Conservation (phyloP, 1,140 invertebrate genomes). For the Schmidtea mediterranea region DNA sequence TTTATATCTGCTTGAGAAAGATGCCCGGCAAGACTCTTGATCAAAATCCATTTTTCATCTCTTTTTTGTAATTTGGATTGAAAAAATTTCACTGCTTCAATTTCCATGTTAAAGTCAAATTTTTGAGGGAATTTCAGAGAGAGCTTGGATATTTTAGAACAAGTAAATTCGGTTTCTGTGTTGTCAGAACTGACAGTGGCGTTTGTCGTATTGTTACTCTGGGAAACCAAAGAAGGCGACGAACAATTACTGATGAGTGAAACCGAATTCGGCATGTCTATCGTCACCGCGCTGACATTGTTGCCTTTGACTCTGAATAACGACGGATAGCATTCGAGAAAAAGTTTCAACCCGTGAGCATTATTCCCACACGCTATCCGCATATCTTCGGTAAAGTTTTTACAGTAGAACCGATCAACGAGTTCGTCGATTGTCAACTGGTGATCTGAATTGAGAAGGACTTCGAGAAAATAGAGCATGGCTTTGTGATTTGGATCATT, state of each 20-base stretch:
- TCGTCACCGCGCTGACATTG: conserved; percentile 11
- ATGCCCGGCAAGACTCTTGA: conserved; percentile 26
- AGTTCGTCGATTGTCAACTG: conserved; percentile 22
- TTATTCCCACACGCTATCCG: conserved; percentile 24
- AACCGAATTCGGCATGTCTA: conserved; percentile 2
- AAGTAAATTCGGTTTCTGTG: neutral
- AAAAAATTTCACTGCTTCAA: conserved; percentile 28
- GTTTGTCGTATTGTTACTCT: neutral
- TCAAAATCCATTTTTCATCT: conserved; percentile 24
- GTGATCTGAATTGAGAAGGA: conserved; percentile 24
- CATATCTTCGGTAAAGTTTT: conserved; percentile 27
- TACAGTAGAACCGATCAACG: conserved; percentile 26
- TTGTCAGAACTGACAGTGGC: neutral
- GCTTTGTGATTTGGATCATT: conserved; percentile 26
- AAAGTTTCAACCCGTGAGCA: conserved; percentile 25
- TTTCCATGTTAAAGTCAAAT: conserved; percentile 20
- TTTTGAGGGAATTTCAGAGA: neutral
- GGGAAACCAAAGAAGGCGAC: neutral
- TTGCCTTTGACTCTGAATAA: conserved; percentile 26
- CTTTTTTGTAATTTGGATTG: conserved; percentile 19
- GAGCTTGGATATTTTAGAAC: neutral
- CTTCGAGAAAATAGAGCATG: conserved; percentile 28
- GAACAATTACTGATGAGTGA: neutral
- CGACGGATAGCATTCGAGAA: conserved; percentile 27
- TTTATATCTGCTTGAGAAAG: conserved; percentile 24